These are phyloP conservation scores for Sisor rabdophorus DNA, from an alignment of 2,113 vertebrate species.

Conservation along the genomic window DNA sequence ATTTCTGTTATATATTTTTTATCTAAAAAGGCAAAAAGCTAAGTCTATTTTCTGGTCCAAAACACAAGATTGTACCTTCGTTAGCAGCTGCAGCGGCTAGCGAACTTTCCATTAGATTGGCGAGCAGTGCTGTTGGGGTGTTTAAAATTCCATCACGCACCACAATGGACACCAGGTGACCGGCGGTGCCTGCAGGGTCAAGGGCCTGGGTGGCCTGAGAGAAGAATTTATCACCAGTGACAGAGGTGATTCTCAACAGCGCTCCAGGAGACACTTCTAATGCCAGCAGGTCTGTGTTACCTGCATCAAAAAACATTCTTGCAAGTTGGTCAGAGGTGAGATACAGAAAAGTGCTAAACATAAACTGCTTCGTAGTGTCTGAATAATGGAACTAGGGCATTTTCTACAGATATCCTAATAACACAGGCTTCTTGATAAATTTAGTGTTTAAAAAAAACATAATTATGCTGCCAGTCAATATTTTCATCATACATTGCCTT, in stretches of 20 bases:
- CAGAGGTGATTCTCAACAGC: conserved; percentile 66
- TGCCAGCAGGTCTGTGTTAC: conserved; percentile 62
- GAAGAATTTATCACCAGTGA: conserved; percentile 66
- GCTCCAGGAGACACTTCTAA: conserved; percentile 67
- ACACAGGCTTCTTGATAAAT: too few relatives aligned
- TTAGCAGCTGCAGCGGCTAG: conserved; percentile 62
- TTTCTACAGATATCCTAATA: not conserved
- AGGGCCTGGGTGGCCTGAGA: conserved; percentile 53
- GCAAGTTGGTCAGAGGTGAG: not conserved
- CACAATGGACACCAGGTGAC: conserved; percentile 73
- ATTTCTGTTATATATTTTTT: not conserved
- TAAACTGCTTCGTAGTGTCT: not conserved
- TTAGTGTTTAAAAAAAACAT: too few relatives aligned
- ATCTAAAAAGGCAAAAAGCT: not conserved
- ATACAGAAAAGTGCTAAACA: not conserved
- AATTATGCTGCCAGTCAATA: too few relatives aligned
- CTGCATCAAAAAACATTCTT: conserved; percentile 38
- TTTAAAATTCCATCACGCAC: conserved; percentile 66
- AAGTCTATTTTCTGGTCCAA: not conserved
- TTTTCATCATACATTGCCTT: too few relatives aligned
- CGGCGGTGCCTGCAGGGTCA: conserved; percentile 64
- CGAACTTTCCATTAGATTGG: conserved; percentile 72
- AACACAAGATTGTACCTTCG: conserved; percentile 59
- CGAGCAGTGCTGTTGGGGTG: conserved; percentile 69
- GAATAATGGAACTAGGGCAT: not conserved